Base-by-base conservation (phyloP, 2,888 invertebrate genomes). In the Microctonus hyperodae region DNA sequence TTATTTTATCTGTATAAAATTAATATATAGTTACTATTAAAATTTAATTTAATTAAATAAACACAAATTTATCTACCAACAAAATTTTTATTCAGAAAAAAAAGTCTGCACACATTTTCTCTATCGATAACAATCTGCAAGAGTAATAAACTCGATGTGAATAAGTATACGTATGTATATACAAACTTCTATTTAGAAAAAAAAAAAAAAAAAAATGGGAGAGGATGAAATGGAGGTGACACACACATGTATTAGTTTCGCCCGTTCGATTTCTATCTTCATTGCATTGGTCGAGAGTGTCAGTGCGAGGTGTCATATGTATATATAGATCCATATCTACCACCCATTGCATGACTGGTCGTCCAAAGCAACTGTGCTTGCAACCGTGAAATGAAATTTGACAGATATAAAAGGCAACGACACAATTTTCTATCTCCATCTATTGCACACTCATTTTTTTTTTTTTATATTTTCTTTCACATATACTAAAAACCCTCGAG, bases 381-480 rank as follows among this genome's bases (percentile, higher is more conserved):
- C 76, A 74, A 77, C 79, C 83, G 83, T 82, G 81, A 83, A 83
- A 83, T 81, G 79, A 83, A 83, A 83, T 83, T 83, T 83, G 83
- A 82, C 83, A 81, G 81, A 80, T 82, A 80, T 77, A 78, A 79
- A 28, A 59, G 31, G 23, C 76, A 77, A 74, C 75, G 73, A 75
- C 70, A 48, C 59, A 33, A 13, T 20, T n/a, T 25, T 62, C 69
- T 48, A 55, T 57, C 64, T 58, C 67, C 59, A 63, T 64, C n/a
- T n/a, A n/a, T n/a, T n/a, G n/a, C n/a, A n/a, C n/a, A 59, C 69
- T 59, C 65, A 48, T 35, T 66, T 62, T 68, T 35, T 53, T 62
- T 60, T 63, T 65, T 66, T 62, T 62, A 22, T 66, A 59, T 33
- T 63, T 60, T 68, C 44, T 64, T 60, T 63, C 51, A 56, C 58